A percentile compares a stretch with the other conserved stretches of the same genome.
Conservation (phyloP, 2,113 vertebrate species). For the Corapipo altera region DNA sequence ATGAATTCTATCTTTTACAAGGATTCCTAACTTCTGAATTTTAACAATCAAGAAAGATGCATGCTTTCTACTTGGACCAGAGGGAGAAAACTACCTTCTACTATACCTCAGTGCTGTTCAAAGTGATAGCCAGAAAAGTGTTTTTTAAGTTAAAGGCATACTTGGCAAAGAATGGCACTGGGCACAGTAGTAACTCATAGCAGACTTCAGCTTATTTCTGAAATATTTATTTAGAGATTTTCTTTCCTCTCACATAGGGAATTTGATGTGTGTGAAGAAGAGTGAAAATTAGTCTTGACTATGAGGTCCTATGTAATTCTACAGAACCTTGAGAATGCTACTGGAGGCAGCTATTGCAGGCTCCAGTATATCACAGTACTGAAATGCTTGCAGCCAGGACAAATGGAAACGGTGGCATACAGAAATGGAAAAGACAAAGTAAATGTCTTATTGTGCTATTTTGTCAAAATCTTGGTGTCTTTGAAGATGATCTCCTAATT, state of each 20-base stretch:
- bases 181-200: not conserved
- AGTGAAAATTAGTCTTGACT: not conserved
- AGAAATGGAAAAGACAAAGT: not conserved
- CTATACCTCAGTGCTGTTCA: not conserved
- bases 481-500: not conserved
- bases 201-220: not conserved
- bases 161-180: not conserved
- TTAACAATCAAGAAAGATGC: not conserved
- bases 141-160: not conserved
- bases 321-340: not conserved
- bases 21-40: not conserved
- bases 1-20: not conserved
- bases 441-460: not conserved
- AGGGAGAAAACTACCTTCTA: not conserved
- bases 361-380: not conserved
- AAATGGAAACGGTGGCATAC: not conserved
- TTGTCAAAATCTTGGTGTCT: not conserved
- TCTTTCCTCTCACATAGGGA: not conserved
- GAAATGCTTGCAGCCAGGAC: not conserved
- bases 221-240: not conserved
- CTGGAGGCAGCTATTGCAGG: not conserved
- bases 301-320: not conserved
- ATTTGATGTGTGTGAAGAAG: not conserved
- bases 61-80: not conserved
- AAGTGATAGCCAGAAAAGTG: not conserved